Base-by-base conservation (phyloP, 2,113 vertebrate species). In the Urocynchramus pylzowi region DNA sequence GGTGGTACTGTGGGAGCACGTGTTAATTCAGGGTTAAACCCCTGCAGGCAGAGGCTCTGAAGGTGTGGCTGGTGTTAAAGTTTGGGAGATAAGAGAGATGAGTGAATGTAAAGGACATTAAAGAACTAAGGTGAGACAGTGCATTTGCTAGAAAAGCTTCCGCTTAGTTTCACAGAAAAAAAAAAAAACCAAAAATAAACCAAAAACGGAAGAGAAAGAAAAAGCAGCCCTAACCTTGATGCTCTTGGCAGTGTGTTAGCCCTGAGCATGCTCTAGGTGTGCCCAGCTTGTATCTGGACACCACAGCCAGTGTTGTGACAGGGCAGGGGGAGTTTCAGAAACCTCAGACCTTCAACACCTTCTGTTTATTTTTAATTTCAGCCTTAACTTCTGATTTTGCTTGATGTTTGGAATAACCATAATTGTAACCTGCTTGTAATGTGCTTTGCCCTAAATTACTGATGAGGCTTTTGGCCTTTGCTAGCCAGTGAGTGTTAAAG, bases 361-460 rank as follows among this genome's bases (percentile, higher is more conserved):
- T 80, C 77, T 1, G 7, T 59, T 88, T 83, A 33, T 89, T 83
- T 93, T 95, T 89, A 14, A 90, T 96, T 96, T 95, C 92, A 96
- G 87, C 95, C 92, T 94, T 96, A 93, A 91, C 61, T 90, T 91
- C 75, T 86, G 75, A 49, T 90, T 95, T 97, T 70, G 91, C 91
- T 96, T 89, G 83, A 11, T 92, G 89, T 96, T 95, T 81, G 73
- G 44, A 87, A 90, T 93, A 97, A 81, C 88, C 33, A 35, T 93
- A 78, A 60, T 84, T 84, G 94, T 93, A 92, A 93, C 89, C 95
- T 90, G 94, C 95, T 97, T 89, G 86, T 90, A 84, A 91, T 52
- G 92, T 90, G 93, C 90, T 94, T 96, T 93, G 68, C 95, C 93
- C 96, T 93, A 12, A 88, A 78, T 91, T 91, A 74, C 75, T 17